These are phyloP conservation scores for Dryococelus australis DNA, from an alignment of 2,888 invertebrate species.

Conservation along the genomic window DNA sequence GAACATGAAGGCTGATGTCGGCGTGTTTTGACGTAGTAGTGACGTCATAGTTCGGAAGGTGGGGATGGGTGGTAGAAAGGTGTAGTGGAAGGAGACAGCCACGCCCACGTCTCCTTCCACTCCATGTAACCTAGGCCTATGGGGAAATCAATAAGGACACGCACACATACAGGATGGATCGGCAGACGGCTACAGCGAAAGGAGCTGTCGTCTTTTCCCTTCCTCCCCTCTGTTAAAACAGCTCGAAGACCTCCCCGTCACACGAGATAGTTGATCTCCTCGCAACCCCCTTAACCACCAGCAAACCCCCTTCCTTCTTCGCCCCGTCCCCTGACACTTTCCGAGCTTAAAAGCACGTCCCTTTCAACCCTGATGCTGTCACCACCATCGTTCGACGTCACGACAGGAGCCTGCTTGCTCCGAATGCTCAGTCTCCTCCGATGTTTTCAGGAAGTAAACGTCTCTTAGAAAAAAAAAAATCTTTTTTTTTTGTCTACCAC, in stretches of 20 bases:
- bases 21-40: too few species aligned
- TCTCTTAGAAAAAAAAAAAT: background rate
- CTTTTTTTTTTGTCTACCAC: background rate
- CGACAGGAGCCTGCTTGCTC: too few species aligned
- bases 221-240: background rate
- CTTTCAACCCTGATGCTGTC: background rate
- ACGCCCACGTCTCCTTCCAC: background rate
- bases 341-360: background rate
- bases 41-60: too few species aligned
- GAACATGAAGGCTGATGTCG: too few species aligned
- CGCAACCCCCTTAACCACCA: background rate
- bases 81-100: background rate
- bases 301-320: background rate
- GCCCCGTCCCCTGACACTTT: conserved; percentile 11
- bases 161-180: background rate
- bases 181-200: background rate
- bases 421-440: background rate
- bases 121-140: background rate
- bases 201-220: background rate
- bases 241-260: background rate
- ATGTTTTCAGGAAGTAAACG: background rate
- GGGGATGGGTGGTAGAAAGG: too few species aligned
- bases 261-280: conserved; percentile 18
- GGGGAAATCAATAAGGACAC: conserved; percentile 16
- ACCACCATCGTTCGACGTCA: background rate